Evolutionary conservation across 2,888 invertebrate genomes (phyloP).

Genomic region (Spodoptera exigua): DNA sequence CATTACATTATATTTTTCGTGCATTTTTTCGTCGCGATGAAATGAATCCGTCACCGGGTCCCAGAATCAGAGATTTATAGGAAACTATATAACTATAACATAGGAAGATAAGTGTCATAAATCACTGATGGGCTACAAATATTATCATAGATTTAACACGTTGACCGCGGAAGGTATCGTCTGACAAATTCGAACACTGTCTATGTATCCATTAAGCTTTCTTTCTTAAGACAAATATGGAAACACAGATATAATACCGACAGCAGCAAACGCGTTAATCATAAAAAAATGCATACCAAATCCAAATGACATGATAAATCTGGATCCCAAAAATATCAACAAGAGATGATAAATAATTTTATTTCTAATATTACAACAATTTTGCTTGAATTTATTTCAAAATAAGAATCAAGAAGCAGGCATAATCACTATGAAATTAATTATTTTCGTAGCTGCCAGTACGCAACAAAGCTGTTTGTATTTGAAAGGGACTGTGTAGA

Average conservation of each 20-base stretch:
- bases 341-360: neutral
- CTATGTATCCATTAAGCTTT: too few species aligned
- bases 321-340: conserved; percentile 57
- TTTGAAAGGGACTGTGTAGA: conserved; percentile 4
- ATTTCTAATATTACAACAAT: neutral
- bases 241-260: neutral
- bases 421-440: too few species aligned
- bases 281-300: conserved; percentile 20
- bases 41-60: conserved; percentile 44
- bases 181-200: neutral
- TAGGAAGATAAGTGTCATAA: conserved; percentile 20
- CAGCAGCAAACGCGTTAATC: conserved; percentile 29
- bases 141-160: conserved; percentile 21
- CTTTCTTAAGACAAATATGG: neutral
- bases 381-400: too few species aligned
- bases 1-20: conserved; percentile 30
- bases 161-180: conserved; percentile 5
- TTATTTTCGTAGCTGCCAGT: conserved; percentile 35
- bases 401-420: too few species aligned
- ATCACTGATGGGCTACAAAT: conserved; percentile 35
- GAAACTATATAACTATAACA: conserved; percentile 24
- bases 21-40: conserved; percentile 39
- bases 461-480: neutral
- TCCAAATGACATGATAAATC: conserved; percentile 56
- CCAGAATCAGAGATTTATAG: conserved; percentile 38